Evolutionary conservation across 2,113 vertebrate genomes (phyloP).

Genomic region (Cyprichromis sp.): DNA sequence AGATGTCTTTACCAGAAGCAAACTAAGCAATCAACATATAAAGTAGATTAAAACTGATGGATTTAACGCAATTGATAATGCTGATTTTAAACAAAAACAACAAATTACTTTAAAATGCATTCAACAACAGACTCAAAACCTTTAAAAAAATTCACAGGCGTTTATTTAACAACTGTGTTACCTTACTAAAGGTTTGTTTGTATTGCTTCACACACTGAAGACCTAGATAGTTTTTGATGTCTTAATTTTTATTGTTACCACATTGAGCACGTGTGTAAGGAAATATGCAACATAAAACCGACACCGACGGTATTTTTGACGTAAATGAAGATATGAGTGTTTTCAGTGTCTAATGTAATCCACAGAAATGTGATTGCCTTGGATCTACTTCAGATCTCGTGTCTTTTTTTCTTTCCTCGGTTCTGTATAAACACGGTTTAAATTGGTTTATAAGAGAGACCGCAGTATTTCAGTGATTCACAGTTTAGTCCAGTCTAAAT

Average conservation of each 20-base stretch:
- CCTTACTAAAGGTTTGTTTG: neutral
- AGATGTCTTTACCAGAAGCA: neutral
- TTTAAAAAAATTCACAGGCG: accelerated
- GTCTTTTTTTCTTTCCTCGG: neutral
- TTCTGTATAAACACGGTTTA: neutral
- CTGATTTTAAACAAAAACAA: neutral
- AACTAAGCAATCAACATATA: neutral
- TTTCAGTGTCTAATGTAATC: neutral
- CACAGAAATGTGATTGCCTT: neutral
- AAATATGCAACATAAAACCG: neutral
- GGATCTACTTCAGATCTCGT: neutral
- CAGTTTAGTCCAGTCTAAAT: neutral
- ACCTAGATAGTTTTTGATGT: neutral
- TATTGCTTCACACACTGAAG: neutral
- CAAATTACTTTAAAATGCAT: neutral
- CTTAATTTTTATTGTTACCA: neutral
- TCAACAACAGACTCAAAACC: neutral
- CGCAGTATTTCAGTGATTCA: neutral
- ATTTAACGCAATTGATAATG: neutral
- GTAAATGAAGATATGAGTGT: neutral
- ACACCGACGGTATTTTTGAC: neutral
- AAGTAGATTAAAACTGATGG: neutral
- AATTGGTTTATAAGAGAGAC: neutral
- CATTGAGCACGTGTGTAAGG: neutral
- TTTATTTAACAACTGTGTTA: neutral